A percentile compares a stretch with the other conserved stretches of the same genome.
These are phyloP conservation scores for Apotomis capreana DNA, from an alignment of 2,888 invertebrate species.

Conservation along the genomic window DNA sequence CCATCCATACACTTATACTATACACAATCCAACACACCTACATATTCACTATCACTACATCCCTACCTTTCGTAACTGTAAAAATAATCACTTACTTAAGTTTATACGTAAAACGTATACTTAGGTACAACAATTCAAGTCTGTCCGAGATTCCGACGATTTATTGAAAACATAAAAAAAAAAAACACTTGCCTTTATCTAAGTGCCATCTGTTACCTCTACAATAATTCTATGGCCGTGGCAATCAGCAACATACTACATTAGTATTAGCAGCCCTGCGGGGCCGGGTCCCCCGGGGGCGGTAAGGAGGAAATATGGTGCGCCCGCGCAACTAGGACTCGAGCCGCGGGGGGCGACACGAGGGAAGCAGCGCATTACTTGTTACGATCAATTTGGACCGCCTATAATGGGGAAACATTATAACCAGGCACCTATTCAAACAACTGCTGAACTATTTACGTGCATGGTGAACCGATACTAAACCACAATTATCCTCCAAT, in stretches of 20 bases:
- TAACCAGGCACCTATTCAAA: too few relatives aligned
- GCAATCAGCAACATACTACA: slow-evolving; percentile 7
- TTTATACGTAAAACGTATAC: too few relatives aligned
- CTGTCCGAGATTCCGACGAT: too few relatives aligned
- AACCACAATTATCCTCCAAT: too few relatives aligned
- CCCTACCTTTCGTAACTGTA: slow-evolving; percentile 3
- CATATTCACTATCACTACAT: slow-evolving; percentile 1
- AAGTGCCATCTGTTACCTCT: background rate
- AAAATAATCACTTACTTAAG: too few relatives aligned
- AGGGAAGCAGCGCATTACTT: background rate
- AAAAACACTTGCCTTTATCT: too few relatives aligned
- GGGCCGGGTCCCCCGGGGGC: slow-evolving; percentile 10
- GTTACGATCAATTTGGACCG: background rate
- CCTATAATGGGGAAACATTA: background rate
- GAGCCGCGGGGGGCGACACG: background rate
- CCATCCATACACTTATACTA: slow-evolving; percentile 6
- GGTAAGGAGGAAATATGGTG: slow-evolving; percentile 28
- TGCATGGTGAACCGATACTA: too few relatives aligned
- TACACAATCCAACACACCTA: background rate
- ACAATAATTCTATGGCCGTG: background rate
- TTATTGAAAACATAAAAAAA: too few relatives aligned
- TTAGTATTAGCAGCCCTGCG: slow-evolving; percentile 14
- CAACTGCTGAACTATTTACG: too few relatives aligned
- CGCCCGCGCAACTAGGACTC: slow-evolving; percentile 11
- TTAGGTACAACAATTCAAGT: too few relatives aligned